phyloP scores from a whole-genome alignment of 2,888 invertebrate genomes.

The Capitulum mitella region DNA sequence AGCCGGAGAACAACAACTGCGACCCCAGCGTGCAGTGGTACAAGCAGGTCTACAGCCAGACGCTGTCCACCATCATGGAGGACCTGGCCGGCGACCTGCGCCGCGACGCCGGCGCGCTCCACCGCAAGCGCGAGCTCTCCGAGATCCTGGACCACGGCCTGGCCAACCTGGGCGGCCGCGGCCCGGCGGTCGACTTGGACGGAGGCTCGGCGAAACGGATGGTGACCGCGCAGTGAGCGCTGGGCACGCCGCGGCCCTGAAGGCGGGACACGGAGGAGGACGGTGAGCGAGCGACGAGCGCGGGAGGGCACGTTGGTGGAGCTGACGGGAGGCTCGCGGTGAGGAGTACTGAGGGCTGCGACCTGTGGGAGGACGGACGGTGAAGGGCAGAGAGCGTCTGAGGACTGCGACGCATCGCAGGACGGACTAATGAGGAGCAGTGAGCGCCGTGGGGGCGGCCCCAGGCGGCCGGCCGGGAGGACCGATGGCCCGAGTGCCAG shows the following conservation, averaged over 20 bases:
- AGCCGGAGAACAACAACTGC: not conserved
- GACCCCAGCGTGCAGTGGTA: slow-evolving; percentile 13
- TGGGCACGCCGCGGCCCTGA: too few species aligned
- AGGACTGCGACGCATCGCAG: too few species aligned
- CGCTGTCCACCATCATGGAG: slow-evolving; percentile 7
- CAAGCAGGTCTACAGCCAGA: not conserved
- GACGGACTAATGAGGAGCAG: too few species aligned
- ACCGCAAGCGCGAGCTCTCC: slow-evolving; percentile 31
- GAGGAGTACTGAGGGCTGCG: not conserved
- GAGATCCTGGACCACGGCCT: slow-evolving; percentile 21
- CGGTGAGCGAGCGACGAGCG: too few species aligned
- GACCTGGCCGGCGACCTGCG: not conserved
- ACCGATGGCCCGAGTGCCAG: too few species aligned
- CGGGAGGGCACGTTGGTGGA: too few species aligned
- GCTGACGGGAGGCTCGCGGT: not conserved
- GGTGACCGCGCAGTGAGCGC: not conserved
- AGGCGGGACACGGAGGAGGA: too few species aligned
- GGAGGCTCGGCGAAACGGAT: not conserved
- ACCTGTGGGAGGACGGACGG: too few species aligned
- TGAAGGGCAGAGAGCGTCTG: too few species aligned
- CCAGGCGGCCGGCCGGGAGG: too few species aligned
- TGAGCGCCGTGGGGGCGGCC: too few species aligned
- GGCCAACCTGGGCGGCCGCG: not conserved
- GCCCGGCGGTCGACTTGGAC: slow-evolving; percentile 25
- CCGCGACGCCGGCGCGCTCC: not conserved